Conservation (phyloP, 2,113 vertebrate species). For the Monarcha castaneiventris region DNA sequence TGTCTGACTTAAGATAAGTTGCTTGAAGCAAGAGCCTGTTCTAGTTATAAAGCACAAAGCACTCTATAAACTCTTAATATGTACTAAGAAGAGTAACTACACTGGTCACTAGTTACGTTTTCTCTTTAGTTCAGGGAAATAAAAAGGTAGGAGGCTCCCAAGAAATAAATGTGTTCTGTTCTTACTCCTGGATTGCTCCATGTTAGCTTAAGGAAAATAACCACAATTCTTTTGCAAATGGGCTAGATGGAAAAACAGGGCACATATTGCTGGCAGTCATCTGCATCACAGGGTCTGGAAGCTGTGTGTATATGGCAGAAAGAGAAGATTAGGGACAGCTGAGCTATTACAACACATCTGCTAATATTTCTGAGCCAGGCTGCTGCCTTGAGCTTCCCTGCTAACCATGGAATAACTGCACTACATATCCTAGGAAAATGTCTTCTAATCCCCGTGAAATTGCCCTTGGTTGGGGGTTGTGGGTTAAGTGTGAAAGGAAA, state of each 20-base stretch:
- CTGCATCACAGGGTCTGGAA: not conserved
- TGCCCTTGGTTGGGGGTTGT: not conserved
- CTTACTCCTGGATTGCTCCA: not conserved
- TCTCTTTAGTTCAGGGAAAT: not conserved
- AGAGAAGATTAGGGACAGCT: not conserved
- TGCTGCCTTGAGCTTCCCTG: not conserved
- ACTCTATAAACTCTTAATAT: not conserved
- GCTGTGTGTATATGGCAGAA: not conserved
- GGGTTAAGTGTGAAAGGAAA: not conserved
- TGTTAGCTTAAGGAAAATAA: not conserved
- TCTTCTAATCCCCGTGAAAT: not conserved
- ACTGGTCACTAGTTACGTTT: accelerated
- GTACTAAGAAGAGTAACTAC: not conserved
- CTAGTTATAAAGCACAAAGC: not conserved
- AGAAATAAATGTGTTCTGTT: not conserved
- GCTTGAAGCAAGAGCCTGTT: not conserved
- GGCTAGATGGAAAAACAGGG: not conserved
- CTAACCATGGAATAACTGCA: not conserved
- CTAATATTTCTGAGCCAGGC: not conserved
- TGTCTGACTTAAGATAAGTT: not conserved
- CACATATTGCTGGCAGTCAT: not conserved
- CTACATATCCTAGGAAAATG: not conserved
- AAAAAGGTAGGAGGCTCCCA: not conserved
- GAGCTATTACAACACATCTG: not conserved
- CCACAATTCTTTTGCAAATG: not conserved